These are phyloP conservation scores for Drosophila oshimai DNA, from an alignment of 1,140 invertebrate species.

Conservation along the genomic window DNA sequence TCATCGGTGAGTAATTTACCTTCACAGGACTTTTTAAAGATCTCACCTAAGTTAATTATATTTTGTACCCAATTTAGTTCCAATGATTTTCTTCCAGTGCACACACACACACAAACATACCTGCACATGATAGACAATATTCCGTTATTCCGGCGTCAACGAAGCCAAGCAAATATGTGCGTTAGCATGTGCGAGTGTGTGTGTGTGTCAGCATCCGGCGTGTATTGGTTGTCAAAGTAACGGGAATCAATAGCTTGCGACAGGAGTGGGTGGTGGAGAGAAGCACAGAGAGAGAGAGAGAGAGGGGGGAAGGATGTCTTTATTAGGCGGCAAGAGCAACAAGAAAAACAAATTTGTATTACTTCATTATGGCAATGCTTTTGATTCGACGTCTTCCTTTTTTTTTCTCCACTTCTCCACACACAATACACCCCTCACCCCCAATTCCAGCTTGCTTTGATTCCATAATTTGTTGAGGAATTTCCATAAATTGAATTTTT, in stretches of 20 bases:
- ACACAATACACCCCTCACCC: not conserved
- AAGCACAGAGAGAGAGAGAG: not conserved
- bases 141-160: slow-evolving; percentile 50
- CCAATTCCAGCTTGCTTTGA: slow-evolving; percentile 42
- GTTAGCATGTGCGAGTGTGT: slow-evolving; percentile 11
- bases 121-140: slow-evolving; percentile 30
- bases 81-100: slow-evolving; percentile 1
- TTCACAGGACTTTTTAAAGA: too few relatives aligned
- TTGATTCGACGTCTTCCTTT: slow-evolving; percentile 41
- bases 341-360: slow-evolving; percentile 61
- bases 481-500: slow-evolving; percentile 46
- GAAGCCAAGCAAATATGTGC: slow-evolving; percentile 65
- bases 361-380: slow-evolving; percentile 70
- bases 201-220: slow-evolving; percentile 59
- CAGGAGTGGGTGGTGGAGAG: not conserved
- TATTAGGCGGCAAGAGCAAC: slow-evolving; percentile 57
- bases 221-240: slow-evolving; percentile 70
- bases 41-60: too few relatives aligned
- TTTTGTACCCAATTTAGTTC: not conserved
- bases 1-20: too few relatives aligned
- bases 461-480: slow-evolving; percentile 56
- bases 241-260: slow-evolving; percentile 60
- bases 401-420: not conserved
- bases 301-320: slow-evolving; percentile 34
- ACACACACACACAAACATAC: slow-evolving; percentile 10